These are phyloP conservation scores for Melinaea marsaeus DNA, from an alignment of 2,888 invertebrate species.

Conservation along the genomic window DNA sequence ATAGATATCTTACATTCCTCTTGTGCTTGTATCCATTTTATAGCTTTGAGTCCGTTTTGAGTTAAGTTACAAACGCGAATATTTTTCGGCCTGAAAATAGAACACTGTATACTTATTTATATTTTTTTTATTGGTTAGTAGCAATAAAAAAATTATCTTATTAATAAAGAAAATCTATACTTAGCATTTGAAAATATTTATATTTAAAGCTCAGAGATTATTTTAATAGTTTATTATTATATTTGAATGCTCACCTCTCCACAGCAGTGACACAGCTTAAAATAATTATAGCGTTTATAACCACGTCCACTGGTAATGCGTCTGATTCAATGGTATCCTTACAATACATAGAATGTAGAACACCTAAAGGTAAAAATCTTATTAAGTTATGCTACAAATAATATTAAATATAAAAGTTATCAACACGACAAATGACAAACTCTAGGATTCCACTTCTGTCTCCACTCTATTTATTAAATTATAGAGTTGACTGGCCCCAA, in stretches of 20 bases:
- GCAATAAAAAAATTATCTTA: no score
- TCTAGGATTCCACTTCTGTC: no score
- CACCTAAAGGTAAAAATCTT: slow-evolving; percentile 42
- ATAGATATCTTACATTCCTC: slow-evolving; percentile 12
- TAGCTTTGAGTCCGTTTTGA: slow-evolving; percentile 81
- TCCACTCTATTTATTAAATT: no score
- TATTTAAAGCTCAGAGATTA: no score
- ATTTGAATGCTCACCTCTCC: slow-evolving; percentile 12
- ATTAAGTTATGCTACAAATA: neutral
- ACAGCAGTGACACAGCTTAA: slow-evolving; percentile 18
- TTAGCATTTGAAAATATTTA: no score
- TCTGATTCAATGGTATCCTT: slow-evolving; percentile 69
- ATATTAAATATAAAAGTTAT: no score
- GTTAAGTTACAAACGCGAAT: slow-evolving; percentile 83
- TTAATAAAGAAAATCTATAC: no score
- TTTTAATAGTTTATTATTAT: neutral
- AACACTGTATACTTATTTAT: neutral
- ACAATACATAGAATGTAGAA: slow-evolving; percentile 87
- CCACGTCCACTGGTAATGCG: slow-evolving; percentile 83
- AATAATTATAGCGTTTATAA: slow-evolving; percentile 83
- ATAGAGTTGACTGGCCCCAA: no score
- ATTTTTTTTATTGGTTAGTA: no score
- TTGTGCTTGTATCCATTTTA: slow-evolving; percentile 80
- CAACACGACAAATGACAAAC: no score
- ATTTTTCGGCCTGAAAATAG: slow-evolving; percentile 43